Conservation (phyloP, 2,888 invertebrate genomes). For the Hymenopus coronatus region DNA sequence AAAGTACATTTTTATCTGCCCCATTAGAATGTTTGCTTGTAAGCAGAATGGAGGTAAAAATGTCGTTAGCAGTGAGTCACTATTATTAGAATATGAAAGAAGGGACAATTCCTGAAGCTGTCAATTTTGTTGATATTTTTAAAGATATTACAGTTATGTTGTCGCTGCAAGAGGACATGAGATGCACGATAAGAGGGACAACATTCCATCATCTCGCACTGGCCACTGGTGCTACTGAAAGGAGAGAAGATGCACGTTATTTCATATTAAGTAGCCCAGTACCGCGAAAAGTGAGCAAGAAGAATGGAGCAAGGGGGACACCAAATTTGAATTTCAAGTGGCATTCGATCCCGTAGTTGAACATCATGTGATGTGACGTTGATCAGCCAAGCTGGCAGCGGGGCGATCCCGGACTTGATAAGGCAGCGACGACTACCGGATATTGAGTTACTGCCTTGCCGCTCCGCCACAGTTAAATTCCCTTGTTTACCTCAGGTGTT, state of each 20-base stretch:
- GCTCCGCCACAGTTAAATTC: not conserved
- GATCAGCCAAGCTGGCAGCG: not conserved
- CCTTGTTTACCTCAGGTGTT: not conserved
- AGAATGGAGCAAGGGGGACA: not conserved
- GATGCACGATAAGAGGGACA: not conserved
- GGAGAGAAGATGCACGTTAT: not conserved
- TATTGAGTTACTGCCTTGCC: not conserved
- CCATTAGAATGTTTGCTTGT: too few species aligned
- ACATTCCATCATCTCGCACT: not conserved
- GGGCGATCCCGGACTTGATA: not conserved
- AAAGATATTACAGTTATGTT: too few species aligned
- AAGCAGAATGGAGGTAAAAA: too few species aligned
- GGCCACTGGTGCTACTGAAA: not conserved
- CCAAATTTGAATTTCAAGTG: conserved; percentile 4
- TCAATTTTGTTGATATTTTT: too few species aligned
- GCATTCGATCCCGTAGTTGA: not conserved
- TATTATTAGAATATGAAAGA: too few species aligned
- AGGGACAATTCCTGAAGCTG: too few species aligned
- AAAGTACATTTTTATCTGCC: too few species aligned
- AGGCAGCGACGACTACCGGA: not conserved
- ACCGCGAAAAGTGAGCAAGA: not conserved
- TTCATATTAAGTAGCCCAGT: not conserved
- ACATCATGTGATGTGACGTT: not conserved
- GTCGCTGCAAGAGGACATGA: too few species aligned
- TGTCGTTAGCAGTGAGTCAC: too few species aligned